These are phyloP conservation scores for Ashinkailepas kermadecensis DNA, from an alignment of 2,888 invertebrate species.

Conservation along the genomic window DNA sequence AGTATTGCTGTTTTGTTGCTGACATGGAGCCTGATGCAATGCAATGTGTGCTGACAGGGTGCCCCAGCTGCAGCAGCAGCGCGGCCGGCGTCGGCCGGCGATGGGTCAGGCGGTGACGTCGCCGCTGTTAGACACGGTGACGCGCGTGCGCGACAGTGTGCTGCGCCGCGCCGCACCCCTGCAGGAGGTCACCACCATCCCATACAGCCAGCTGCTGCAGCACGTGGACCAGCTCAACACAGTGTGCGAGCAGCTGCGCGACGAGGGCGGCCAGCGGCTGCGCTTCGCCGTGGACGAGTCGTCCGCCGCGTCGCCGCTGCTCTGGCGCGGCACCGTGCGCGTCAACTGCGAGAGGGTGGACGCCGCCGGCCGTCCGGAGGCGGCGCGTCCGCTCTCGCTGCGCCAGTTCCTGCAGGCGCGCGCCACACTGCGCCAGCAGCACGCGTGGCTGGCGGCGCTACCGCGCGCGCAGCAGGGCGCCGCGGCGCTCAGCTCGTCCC, in stretches of 20 bases:
- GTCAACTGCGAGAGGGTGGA: constrained; percentile 53
- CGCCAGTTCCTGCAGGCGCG: constrained; percentile 56
- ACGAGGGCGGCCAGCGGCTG: constrained; percentile 84
- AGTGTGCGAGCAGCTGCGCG: constrained; percentile 55
- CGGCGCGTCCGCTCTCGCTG: constrained; percentile 53
- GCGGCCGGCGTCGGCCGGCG: neutral
- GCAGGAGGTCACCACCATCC: constrained; percentile 41
- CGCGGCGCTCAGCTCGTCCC: neutral
- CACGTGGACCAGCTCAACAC: constrained; percentile 54
- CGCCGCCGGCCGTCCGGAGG: constrained; percentile 48
- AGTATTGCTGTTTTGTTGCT: no score
- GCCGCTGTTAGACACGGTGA: neutral
- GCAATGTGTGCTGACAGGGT: no score
- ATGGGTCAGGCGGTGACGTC: neutral
- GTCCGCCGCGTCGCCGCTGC: constrained; percentile 42
- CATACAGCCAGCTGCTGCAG: constrained; percentile 54
- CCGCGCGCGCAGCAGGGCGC: neutral
- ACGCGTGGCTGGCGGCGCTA: neutral
- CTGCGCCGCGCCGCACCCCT: constrained; percentile 37
- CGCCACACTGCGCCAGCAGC: constrained; percentile 15
- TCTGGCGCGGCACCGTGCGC: constrained; percentile 61
- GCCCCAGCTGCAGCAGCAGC: no score
- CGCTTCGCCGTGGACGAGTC: constrained; percentile 31
- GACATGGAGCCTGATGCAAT: no score
- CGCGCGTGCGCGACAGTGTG: neutral